phyloP scores from a whole-genome alignment of 2,113 vertebrate genomes.

The Oncorhynchus nerka region DNA sequence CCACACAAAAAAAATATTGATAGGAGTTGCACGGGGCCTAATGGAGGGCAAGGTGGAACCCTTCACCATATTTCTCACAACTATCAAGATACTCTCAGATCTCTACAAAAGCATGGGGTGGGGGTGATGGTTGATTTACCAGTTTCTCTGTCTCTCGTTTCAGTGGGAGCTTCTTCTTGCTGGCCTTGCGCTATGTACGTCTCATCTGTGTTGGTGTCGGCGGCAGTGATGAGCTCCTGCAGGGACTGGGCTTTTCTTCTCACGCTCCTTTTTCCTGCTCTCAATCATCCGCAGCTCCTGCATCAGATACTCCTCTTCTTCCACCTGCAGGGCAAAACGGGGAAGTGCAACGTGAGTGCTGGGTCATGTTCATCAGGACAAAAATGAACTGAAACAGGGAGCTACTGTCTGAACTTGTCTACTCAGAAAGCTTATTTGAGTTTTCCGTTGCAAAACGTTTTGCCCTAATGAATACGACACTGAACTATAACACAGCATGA shows the following conservation, averaged over 20 bases:
- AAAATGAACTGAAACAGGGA: too few species aligned
- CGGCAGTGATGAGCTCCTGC: constrained; percentile 97
- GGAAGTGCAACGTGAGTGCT: constrained; percentile 29
- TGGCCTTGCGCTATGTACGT: constrained; percentile 91
- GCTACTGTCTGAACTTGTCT: too few species aligned
- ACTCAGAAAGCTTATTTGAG: too few species aligned
- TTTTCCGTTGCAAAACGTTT: too few species aligned
- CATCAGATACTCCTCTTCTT: constrained; percentile 95
- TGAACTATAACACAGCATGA: too few species aligned
- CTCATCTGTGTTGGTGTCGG: constrained; percentile 93
- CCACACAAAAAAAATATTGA: too few species aligned
- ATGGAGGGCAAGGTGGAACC: too few species aligned
- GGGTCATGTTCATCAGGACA: too few species aligned
- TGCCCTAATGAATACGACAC: too few species aligned
- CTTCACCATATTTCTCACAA: too few species aligned
- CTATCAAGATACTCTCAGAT: too few species aligned
- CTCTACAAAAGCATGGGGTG: constrained; percentile 7
- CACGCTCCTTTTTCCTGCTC: constrained; percentile 91
- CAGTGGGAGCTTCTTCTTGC: constrained; percentile 96
- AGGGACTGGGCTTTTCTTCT: constrained; percentile 94
- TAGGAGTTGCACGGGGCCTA: too few species aligned
- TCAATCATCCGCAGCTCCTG: constrained; percentile 97
- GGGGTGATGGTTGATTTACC: constrained; percentile 58
- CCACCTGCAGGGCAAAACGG: constrained; percentile 82
- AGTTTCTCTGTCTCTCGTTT: constrained; percentile 95